A percentile compares a stretch with the other conserved stretches of the same genome.
Conservation (phyloP, 2,888 invertebrate species). For the Orchesellides sinensis region DNA sequence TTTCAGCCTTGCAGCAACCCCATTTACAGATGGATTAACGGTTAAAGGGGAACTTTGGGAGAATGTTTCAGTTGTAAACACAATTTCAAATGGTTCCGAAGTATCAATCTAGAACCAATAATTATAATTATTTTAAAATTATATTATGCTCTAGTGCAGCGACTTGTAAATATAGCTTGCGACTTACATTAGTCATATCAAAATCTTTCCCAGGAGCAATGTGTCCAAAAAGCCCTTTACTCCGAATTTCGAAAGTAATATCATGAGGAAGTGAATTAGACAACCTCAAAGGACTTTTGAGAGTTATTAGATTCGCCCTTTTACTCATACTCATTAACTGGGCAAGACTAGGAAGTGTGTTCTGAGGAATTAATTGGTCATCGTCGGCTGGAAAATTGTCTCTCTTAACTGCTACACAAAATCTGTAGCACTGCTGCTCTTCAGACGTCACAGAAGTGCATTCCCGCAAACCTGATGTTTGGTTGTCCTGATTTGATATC, state of each 20-base stretch:
- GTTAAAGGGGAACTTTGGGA: conserved; percentile 83
- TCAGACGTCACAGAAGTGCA: conserved; percentile 64
- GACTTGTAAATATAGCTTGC: not conserved
- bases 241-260: conserved; percentile 80
- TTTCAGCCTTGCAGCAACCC: conserved; percentile 84
- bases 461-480: conserved; percentile 58
- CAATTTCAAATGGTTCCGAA: conserved; percentile 85
- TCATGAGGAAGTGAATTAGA: conserved; percentile 93
- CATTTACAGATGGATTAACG: conserved; percentile 77
- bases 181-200: conserved; percentile 77
- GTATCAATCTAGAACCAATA: conserved; percentile 82
- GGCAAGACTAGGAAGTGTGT: conserved; percentile 59
- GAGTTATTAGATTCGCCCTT: conserved; percentile 91
- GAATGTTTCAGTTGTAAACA: conserved; percentile 90
- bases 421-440: conserved; percentile 78
- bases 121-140: conserved; percentile 20
- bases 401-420: conserved; percentile 87
- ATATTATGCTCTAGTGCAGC: too few relatives aligned
- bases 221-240: conserved; percentile 71
- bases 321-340: conserved; percentile 77
- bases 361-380: conserved; percentile 65
- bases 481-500: conserved; percentile 64
- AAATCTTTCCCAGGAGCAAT: conserved; percentile 78
- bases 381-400: conserved; percentile 87
- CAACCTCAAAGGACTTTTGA: conserved; percentile 89